phyloP scores from a whole-genome alignment of 2,797 vertebrate species.

The Cossypha polioptera region DNA sequence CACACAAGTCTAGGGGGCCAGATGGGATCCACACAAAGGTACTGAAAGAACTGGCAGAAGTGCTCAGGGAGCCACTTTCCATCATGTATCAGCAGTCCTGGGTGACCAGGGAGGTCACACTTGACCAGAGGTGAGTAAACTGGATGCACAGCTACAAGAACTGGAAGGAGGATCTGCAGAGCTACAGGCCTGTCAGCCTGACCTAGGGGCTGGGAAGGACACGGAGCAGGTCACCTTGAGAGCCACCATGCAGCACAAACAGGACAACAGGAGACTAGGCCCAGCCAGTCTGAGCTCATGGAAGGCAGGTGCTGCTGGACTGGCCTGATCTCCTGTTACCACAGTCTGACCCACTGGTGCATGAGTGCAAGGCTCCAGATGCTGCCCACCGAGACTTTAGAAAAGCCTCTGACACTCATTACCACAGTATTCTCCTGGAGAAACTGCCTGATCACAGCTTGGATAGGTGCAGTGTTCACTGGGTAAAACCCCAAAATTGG shows the following conservation, averaged over 20 bases:
- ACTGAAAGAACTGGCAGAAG: neutral
- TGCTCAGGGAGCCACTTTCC: accelerated
- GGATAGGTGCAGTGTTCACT: too few species aligned
- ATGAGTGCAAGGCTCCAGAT: neutral
- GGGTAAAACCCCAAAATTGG: neutral
- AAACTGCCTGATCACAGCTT: neutral
- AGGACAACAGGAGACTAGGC: neutral
- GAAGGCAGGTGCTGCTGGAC: neutral
- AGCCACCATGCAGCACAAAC: neutral
- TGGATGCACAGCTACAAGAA: neutral
- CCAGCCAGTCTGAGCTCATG: neutral
- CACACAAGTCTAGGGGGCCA: neutral
- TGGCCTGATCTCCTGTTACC: neutral
- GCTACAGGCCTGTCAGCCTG: neutral
- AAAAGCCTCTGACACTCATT: neutral
- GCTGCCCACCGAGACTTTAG: accelerated
- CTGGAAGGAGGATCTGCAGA: accelerated
- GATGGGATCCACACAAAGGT: neutral
- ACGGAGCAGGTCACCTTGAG: neutral
- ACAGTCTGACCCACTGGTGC: neutral
- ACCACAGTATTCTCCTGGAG: neutral
- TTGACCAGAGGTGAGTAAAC: neutral
- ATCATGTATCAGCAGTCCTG: neutral
- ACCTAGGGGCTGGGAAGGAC: neutral
- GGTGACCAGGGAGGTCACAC: neutral